phyloP scores from a whole-genome alignment of 2,797 vertebrate species.

The Sorex maritimensis region DNA sequence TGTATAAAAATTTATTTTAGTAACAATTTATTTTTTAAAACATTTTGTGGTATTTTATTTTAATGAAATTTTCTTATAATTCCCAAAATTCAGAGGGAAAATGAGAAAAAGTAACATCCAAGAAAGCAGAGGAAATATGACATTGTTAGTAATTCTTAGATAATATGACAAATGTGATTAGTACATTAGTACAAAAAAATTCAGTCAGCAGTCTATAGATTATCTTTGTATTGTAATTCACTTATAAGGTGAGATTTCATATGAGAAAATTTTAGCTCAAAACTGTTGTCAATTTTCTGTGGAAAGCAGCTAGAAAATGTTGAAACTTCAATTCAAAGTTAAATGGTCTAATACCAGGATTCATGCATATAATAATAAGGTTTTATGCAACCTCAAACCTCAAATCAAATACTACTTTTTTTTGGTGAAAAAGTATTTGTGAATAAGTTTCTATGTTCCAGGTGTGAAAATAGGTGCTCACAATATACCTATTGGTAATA shows the following conservation, averaged over 20 bases:
- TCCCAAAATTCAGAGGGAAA: conserved; percentile 12
- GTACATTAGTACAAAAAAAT: neutral
- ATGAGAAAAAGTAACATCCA: neutral
- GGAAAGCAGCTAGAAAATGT: neutral
- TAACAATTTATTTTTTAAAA: conserved; percentile 14
- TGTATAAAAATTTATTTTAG: neutral
- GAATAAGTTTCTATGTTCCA: neutral
- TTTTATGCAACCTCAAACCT: neutral
- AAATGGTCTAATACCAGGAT: neutral
- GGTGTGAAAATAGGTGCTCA: neutral
- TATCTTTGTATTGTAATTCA: neutral
- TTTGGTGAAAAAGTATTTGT: conserved; percentile 21
- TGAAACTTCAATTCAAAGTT: neutral
- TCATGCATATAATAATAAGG: neutral
- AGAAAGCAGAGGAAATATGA: conserved; percentile 26
- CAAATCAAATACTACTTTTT: neutral
- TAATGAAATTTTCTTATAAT: conserved; percentile 47
- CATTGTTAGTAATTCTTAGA: conserved; percentile 16
- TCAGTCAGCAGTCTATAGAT: neutral
- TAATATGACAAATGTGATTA: neutral
- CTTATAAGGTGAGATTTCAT: conserved; percentile 38
- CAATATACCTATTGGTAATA: neutral
- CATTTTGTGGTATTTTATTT: neutral
- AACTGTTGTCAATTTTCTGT: neutral
- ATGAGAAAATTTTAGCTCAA: neutral